Percentiles rank a stretch among this genome's conserved stretches.
Conservation (phyloP, 2,797 vertebrate species). For the Allenopithecus nigroviridis region DNA sequence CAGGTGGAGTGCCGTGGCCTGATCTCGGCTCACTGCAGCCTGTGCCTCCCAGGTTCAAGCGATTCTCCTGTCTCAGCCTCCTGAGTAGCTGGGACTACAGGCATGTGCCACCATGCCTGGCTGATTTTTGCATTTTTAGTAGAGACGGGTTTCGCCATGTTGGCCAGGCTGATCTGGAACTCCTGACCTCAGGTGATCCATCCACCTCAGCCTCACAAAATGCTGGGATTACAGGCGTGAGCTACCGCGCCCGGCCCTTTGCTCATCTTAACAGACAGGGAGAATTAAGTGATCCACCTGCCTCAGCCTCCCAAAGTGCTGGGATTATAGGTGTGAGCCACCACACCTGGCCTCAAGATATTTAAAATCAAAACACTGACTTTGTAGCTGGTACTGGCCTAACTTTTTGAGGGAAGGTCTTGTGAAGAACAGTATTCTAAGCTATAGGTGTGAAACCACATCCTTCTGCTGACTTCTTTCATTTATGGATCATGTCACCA, state of each 20-base stretch:
- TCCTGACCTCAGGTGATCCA: background rate
- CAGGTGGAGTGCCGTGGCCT: too few species aligned
- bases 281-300: too few species aligned
- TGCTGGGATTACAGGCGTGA: background rate
- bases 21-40: background rate
- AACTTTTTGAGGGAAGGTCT: background rate
- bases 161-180: background rate
- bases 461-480: background rate
- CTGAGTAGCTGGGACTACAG: background rate
- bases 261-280: too few species aligned
- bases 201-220: background rate
- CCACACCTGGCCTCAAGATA: too few species aligned
- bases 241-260: background rate
- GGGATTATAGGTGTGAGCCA: too few species aligned
- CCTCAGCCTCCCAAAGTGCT: too few species aligned
- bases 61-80: background rate
- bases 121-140: background rate
- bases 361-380: background rate
- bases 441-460: background rate
- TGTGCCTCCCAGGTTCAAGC: background rate
- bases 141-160: accelerated
- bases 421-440: background rate
- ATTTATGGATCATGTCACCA: background rate
- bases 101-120: background rate
- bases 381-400: background rate